Evolutionary conservation across 2,113 vertebrate species (phyloP).

Genomic region (Sorex fumeus): DNA sequence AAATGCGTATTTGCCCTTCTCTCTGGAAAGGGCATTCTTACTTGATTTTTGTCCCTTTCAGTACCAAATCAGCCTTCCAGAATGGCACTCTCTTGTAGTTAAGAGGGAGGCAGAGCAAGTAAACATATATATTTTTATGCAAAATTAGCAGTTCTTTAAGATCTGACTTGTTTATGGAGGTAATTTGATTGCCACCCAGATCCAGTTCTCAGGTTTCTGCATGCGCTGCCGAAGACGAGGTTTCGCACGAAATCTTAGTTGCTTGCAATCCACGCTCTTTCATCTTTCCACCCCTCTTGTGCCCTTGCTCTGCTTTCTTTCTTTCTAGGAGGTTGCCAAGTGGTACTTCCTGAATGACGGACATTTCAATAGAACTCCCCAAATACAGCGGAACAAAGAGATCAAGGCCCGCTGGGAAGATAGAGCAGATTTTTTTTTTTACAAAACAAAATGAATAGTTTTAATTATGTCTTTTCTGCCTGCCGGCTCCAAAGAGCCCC

Average conservation of each 20-base stretch:
- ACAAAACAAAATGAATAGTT: conserved; percentile 67
- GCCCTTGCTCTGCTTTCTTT: conserved; percentile 52
- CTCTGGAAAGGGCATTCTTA: conserved; percentile 26
- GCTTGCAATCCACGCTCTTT: conserved; percentile 70
- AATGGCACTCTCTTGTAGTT: background rate
- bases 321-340: conserved; percentile 51
- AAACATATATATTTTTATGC: conserved; percentile 1
- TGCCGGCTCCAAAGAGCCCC: background rate
- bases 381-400: conserved; percentile 86
- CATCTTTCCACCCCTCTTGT: conserved; percentile 65
- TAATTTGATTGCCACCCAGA: background rate
- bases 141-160: background rate
- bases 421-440: conserved; percentile 69
- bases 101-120: conserved; percentile 57
- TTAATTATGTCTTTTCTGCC: conserved; percentile 81
- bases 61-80: conserved; percentile 66
- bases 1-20: background rate
- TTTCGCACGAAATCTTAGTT: conserved; percentile 28
- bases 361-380: conserved; percentile 86
- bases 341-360: conserved; percentile 84
- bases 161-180: conserved; percentile 3
- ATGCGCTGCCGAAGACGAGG: background rate
- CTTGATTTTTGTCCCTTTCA: background rate
- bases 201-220: conserved; percentile 44
- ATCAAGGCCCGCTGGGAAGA: conserved; percentile 84